A percentile compares a stretch with the other conserved stretches of the same genome.
These are phyloP conservation scores for Argopecten irradians DNA, from an alignment of 1,140 invertebrate genomes.

Conservation along the genomic window DNA sequence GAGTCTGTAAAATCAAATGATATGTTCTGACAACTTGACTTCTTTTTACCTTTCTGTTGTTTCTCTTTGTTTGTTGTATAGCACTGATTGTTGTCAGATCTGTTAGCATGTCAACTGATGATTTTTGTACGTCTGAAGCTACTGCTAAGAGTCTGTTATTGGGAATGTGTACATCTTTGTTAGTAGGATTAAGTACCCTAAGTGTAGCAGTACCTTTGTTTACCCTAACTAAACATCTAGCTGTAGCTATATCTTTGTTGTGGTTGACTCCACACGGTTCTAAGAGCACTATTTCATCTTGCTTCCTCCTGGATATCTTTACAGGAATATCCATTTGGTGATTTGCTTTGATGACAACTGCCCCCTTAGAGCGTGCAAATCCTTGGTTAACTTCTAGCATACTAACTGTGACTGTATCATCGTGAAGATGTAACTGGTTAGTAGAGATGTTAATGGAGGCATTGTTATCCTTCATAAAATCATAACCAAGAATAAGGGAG, in stretches of 20 bases:
- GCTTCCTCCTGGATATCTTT: conserved; percentile 28
- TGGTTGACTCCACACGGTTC: conserved; percentile 40
- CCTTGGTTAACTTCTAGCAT: conserved; percentile 26
- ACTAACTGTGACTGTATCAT: background rate
- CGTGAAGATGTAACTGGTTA: conserved; percentile 29
- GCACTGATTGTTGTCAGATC: background rate
- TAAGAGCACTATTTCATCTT: conserved; percentile 38
- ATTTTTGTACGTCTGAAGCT: conserved; percentile 13
- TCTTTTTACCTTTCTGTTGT: background rate
- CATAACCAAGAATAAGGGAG: conserved; percentile 50
- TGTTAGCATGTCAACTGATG: background rate
- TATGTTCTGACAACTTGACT: background rate
- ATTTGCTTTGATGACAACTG: conserved; percentile 28
- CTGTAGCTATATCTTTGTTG: conserved; percentile 29
- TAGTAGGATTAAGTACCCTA: conserved; percentile 45
- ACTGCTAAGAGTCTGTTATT: conserved; percentile 30
- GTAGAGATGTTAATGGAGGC: conserved; percentile 32
- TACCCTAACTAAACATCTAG: conserved; percentile 39
- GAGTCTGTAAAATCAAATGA: conserved; percentile 31
- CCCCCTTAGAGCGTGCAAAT: conserved; percentile 30
- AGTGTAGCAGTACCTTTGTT: conserved; percentile 34
- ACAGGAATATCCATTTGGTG: conserved; percentile 36
- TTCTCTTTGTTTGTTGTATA: background rate
- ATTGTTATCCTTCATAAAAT: conserved; percentile 45
- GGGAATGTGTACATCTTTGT: conserved; percentile 28